Evolutionary conservation across 2,113 vertebrate genomes (phyloP), one percentile per base, ranked within the genome.

Genomic region (Prinia subflava): DNA sequence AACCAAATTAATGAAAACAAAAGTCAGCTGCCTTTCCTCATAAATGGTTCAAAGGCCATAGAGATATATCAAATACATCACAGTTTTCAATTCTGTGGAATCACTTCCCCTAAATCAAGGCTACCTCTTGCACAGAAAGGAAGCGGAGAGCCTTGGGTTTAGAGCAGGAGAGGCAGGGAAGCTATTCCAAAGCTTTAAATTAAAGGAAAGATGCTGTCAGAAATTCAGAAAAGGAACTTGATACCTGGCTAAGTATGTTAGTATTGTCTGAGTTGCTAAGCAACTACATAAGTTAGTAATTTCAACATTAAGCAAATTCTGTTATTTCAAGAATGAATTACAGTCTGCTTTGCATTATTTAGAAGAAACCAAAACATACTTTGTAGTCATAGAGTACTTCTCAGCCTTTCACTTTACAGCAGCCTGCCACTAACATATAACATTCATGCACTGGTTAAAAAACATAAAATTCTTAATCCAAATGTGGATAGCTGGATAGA

Each of bases 221-320:
- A 77, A 90, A 93, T 62, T 89, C 56, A 89, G 64, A 87, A 94
- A 82, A 87, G 33, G 52, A 90, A n/a, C 15, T 90, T 1, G 0
- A 5, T 67, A 64, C 68, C 76, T 91, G 83, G 24, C 52, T 79
- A 71, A 67, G 83, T 42, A 84, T 89, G 71, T 86, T 83, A 83
- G 52, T 44, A 78, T 60, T 78, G 65, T 82, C 60, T 71, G 80
- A 87, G 91, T 95, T 97, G 91, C 94, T 94, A 95, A 94, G 94
- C 89, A 95, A 95, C 95, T 46, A 49, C 15, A 4, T 49, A 78
- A 59, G 57, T 60, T 87, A 78, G 28, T 95, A 80, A 71, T 87
- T 87, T 93, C 47, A 83, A 83, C 42, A 49, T 78, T 64, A 92
- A 84, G 49, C 46, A 87, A 75, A 84, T 94, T 82, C 63, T 81